These are phyloP conservation scores for Eupithecia abbreviata DNA, from an alignment of 2,888 invertebrate species.

Conservation along the genomic window DNA sequence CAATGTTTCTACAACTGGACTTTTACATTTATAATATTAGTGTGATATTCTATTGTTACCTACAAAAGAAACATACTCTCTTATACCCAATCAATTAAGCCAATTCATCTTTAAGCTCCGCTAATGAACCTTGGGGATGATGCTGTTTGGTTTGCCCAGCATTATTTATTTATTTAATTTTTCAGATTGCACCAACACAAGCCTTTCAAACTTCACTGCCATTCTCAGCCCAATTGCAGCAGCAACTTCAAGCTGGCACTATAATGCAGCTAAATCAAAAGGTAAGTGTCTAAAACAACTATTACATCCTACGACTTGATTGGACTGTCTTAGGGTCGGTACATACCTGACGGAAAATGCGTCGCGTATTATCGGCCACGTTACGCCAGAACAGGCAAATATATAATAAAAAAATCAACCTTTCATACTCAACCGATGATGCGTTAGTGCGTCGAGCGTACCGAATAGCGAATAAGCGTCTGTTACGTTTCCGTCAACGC, in stretches of 20 bases:
- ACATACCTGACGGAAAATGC: no score
- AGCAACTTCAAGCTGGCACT: slow-evolving; percentile 76
- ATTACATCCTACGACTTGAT: slow-evolving; percentile 7
- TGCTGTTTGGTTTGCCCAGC: no score
- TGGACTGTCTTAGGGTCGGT: neutral
- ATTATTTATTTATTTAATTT: neutral
- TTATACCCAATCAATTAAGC: neutral
- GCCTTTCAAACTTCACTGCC: slow-evolving; percentile 73
- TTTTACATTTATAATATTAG: neutral
- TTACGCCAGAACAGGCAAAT: no score
- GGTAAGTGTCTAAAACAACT: slow-evolving; percentile 51
- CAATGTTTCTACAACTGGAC: no score
- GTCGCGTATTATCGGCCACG: no score
- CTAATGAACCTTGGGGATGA: no score
- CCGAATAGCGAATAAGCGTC: no score
- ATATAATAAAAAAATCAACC: no score
- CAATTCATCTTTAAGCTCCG: no score
- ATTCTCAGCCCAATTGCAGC: slow-evolving; percentile 72
- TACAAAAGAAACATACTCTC: neutral
- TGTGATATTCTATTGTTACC: neutral
- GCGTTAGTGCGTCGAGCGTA: no score
- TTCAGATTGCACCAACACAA: slow-evolving; percentile 76
- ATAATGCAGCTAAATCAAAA: slow-evolving; percentile 81
- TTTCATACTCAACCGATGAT: no score
- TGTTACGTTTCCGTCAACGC: no score